These are phyloP conservation scores for Cryptomyrus ogoouensis DNA, from an alignment of 2,113 vertebrate genomes.

Conservation along the genomic window DNA sequence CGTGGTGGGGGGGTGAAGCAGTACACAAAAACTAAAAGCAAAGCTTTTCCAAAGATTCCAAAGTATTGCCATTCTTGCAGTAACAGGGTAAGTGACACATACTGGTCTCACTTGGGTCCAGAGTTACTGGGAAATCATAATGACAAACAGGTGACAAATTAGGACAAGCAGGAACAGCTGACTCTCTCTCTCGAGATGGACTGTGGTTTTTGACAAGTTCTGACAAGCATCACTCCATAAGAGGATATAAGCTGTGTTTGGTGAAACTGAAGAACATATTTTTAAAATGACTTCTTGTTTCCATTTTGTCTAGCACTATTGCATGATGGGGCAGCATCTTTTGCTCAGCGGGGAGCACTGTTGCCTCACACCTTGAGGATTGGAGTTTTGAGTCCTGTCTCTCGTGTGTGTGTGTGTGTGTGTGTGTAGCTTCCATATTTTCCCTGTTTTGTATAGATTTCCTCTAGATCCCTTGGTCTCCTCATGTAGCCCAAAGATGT, in stretches of 20 bases:
- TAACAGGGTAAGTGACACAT: background rate
- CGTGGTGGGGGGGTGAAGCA: background rate
- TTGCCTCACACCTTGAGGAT: background rate
- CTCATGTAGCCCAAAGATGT: background rate
- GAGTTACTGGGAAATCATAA: background rate
- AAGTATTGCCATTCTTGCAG: background rate
- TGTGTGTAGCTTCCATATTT: background rate
- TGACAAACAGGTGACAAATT: constrained; percentile 1
- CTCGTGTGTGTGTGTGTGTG: background rate
- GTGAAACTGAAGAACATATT: background rate
- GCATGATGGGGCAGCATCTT: background rate
- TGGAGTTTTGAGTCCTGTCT: background rate
- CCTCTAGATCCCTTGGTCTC: background rate
- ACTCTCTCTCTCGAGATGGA: background rate
- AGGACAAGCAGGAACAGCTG: background rate
- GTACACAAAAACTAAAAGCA: background rate
- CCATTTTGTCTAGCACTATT: background rate
- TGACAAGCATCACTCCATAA: background rate
- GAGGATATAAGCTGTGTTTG: background rate
- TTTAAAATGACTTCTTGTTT: background rate
- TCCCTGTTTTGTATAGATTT: background rate
- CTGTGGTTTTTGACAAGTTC: background rate
- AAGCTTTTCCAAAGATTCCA: background rate
- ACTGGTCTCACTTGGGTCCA: background rate
- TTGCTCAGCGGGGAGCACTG: background rate